Evolutionary conservation across 92 coral and sea anemone genomes (phyloP), one percentile per base, ranked within the genome.

Genomic region (Siderastrea radians): DNA sequence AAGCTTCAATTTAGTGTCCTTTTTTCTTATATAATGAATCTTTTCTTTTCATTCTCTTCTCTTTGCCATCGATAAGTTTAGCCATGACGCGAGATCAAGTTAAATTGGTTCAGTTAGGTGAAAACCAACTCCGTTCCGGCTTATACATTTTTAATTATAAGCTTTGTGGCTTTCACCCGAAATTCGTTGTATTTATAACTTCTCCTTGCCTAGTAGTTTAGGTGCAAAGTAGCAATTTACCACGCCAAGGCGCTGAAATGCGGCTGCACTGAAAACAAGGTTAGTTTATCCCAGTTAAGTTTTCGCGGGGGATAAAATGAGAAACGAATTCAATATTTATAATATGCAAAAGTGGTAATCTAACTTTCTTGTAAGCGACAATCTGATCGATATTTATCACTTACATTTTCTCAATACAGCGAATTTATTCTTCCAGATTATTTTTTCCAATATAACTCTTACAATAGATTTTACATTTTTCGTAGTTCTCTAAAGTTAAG

Each of bases 71-170:
- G 10, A 38, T 49, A 82, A 69, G 44, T 55, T 67, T 82, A 17
- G 13, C n/a, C 68, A 19, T 82, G 86, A 82, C 86, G 78, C 75
- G 54, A 82, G 59, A 52, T 66, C 58, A 55, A 54, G 78, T 55
- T 82, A 7, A 52, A 52, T 64, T 1, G 69, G 57, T 57, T 49
- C 38, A 64, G 46, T 81, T 68, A 16, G 55, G 13, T 55, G 58
- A 82, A 82, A 71, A 49, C 15, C 72, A 48, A 78, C 55, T 52
- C 66, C 58, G 57, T 70, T 61, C 54, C 45, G 14, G 14, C 44
- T 15, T 57, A 82, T 82, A 45, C 65, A 82, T 82, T 11, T 82
- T 82, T 82, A 82, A 82, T 82, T 44, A 7, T 16, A 44, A 71
- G 16, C 5, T 15, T 12, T n/a, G 57, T 58, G 86, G 78, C 71